Evolutionary conservation across 2,113 vertebrate genomes (phyloP), one percentile per base, ranked within the genome.

Genomic region (Phycodurus eques): DNA sequence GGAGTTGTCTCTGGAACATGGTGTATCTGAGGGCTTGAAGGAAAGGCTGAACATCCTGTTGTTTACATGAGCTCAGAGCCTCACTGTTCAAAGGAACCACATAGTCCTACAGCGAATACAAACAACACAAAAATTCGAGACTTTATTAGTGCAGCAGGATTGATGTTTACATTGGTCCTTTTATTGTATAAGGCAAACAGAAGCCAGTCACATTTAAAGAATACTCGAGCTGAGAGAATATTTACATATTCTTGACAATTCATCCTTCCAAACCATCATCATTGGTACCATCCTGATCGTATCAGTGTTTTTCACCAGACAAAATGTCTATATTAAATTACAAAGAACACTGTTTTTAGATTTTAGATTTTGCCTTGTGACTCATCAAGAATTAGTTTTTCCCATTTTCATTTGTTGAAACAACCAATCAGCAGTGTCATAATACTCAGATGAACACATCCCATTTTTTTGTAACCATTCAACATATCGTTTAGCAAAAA

Each of bases 11-110:
- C 86, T 98, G 98, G 85, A 96, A 99, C 68, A 91, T 89, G 0
- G 95, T 98, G 75, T 99, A 98, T 80, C 98, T 91, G 69, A 99
- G 88, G 0, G 97, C 96, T 59, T 98, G 95, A 77, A 99, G 95
- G 94, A 98, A 99, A 0, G 96, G 96, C 81, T 96, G 94, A 0
- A 98, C 95, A 65, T 99, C 96, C 60, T 98, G 96, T 73, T 98
- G 98, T 64, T 98, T 99, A 68, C 98, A 98, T 0, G 95, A 96
- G 75, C 92, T 94, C 74, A 98, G 84, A 12, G 96, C 95, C 71
- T 98, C 96, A 72, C 94, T 98, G 88, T 93, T 95, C 12, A 99
- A 93, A 42, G 97, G 96, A 72, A 99, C 93, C 17, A 98, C 90
- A 67, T 94, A 96, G 74, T 98, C 96, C 98, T 99, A 84, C 7